Conservation (phyloP, 2,888 invertebrate species). For the Coenonympha arcania region DNA sequence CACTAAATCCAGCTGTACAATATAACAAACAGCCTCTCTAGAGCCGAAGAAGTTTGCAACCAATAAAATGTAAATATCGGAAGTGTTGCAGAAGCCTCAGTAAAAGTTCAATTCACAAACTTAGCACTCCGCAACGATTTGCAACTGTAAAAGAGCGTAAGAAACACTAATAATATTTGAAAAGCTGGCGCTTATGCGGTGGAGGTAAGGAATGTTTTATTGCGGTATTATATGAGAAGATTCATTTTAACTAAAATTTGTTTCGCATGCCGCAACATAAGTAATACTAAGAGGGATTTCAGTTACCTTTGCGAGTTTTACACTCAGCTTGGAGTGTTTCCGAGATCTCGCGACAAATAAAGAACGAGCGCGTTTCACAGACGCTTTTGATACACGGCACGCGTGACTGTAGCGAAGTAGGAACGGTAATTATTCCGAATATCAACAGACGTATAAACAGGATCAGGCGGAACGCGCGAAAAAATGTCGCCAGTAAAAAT, state of each 20-base stretch:
- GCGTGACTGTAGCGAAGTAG: not conserved
- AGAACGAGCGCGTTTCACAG: not conserved
- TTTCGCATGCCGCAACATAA: not conserved
- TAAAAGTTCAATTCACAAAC: constrained; percentile 9
- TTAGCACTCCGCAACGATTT: constrained; percentile 9
- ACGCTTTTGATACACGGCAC: not conserved
- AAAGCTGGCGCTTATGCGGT: constrained; percentile 3
- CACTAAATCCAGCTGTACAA: not conserved
- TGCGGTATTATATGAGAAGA: not conserved
- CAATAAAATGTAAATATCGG: constrained; percentile 14
- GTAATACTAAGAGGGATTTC: not conserved
- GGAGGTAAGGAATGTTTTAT: not conserved
- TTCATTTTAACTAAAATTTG: constrained; percentile 4
- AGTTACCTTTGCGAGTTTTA: not conserved
- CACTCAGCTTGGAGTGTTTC: not conserved
- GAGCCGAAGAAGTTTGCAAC: constrained; percentile 3
- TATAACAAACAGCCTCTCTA: constrained; percentile 1
- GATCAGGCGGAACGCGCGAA: too few species aligned
- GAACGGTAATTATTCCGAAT: not conserved
- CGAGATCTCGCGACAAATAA: not conserved
- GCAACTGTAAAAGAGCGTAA: constrained; percentile 6
- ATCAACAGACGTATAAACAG: too few species aligned
- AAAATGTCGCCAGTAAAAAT: too few species aligned
- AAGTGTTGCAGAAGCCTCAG: constrained; percentile 9
- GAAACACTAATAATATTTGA: constrained; percentile 6